A percentile compares a stretch with the other conserved stretches of the same genome.
Evolutionary conservation across 2,113 vertebrate genomes (phyloP).

Genomic region (Asarcornis scutulata): DNA sequence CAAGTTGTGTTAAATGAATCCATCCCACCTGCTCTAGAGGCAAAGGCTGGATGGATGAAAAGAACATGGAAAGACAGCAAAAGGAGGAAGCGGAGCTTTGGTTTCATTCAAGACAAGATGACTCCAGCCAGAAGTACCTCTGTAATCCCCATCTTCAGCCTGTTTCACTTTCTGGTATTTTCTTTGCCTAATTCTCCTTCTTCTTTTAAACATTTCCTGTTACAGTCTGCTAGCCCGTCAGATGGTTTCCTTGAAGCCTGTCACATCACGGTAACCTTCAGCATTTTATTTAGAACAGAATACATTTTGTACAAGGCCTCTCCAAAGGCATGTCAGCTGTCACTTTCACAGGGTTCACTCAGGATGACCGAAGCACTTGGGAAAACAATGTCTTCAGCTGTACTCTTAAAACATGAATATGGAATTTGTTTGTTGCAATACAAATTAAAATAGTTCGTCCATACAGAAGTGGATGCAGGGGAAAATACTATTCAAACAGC

Average conservation of each 20-base stretch:
- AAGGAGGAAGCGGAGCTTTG: background rate
- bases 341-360: background rate
- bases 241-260: background rate
- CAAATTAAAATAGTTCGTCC: background rate
- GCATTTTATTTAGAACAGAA: constrained; percentile 6
- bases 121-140: background rate
- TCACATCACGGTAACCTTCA: background rate
- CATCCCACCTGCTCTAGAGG: background rate
- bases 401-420: background rate
- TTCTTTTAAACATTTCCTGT: background rate
- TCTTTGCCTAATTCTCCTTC: background rate
- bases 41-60: background rate
- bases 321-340: constrained; percentile 5
- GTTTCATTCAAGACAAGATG: background rate
- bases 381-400: background rate
- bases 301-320: background rate
- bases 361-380: background rate
- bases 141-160: background rate
- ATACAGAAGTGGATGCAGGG: background rate
- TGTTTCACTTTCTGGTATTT: background rate
- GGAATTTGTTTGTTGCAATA: background rate
- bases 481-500: background rate
- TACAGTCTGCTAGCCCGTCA: background rate
- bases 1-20: background rate
- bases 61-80: background rate